Evolutionary conservation across 2,888 invertebrate species (phyloP).

Genomic region (Conomelus anceps): DNA sequence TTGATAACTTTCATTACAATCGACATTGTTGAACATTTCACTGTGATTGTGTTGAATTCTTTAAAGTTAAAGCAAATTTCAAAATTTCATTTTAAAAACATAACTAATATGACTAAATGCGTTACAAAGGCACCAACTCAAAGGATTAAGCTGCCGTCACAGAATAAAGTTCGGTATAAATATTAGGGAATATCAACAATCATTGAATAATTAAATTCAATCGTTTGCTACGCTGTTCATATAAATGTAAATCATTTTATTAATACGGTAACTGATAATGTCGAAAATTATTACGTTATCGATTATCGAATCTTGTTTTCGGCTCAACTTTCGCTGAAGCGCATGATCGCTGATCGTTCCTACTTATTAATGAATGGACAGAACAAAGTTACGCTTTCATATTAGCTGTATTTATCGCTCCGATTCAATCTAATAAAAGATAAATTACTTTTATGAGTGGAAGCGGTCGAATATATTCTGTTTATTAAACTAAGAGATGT

Average conservation of each 20-base stretch:
- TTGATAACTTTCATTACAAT: not conserved
- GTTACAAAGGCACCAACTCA: too few relatives aligned
- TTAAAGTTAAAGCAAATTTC: not conserved
- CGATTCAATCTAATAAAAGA: not conserved
- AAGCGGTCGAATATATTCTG: not conserved
- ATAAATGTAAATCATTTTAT: not conserved
- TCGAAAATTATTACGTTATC: not conserved
- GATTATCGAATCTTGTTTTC: not conserved
- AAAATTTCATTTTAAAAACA: too few relatives aligned
- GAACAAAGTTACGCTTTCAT: not conserved
- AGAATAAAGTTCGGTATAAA: too few relatives aligned
- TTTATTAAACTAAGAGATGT: not conserved
- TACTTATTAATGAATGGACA: not conserved
- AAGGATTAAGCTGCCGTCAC: not conserved
- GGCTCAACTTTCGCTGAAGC: not conserved
- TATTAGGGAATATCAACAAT: not conserved
- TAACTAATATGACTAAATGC: too few relatives aligned
- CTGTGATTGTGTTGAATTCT: not conserved
- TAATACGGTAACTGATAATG: not conserved
- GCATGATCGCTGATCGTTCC: not conserved
- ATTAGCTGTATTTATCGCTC: not conserved
- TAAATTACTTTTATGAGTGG: not conserved
- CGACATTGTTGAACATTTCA: not conserved
- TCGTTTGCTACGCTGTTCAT: not conserved
- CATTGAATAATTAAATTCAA: not conserved